Base-by-base conservation (phyloP, 1,140 invertebrate genomes). In the Drosophila miranda region DNA sequence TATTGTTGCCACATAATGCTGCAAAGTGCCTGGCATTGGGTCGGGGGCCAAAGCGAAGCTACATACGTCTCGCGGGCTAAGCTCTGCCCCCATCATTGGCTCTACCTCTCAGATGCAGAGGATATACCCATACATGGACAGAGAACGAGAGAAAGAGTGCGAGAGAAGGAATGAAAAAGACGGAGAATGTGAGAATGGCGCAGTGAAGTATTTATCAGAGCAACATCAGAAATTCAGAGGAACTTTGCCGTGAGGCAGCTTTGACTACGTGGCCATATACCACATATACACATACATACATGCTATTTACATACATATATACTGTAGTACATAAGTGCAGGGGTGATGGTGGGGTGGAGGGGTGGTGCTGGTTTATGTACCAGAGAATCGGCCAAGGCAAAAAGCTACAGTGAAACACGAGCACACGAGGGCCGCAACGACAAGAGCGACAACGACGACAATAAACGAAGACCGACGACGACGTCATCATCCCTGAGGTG, bases 221-320 rank as follows among this genome's bases (percentile, higher is more conserved):
- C 59, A 89, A 89, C 84, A 89, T 89, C 84, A 89, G 84, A 83
- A 89, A 89, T 89, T 89, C 84, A 89, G 84, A 89, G 71, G 79
- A 89, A 81, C 76, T 72, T 75, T 72, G 63, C 81, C 59, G 43
- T 67, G 68, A 42, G 61, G 58, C 53, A 55, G 34, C 51, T 53
- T 19, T 76, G 50, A 54, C 61, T 71, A 49, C 52, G 34, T 78
- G 50, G 73, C 48, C 62, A 58, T 56, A 64, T 67, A 73, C 64
- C 64, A 67, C 56, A 64, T 21, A 44, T 14, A 44, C 38, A 53
- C 34, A 58, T 44, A 60, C 51, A 57, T n/a, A 60, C 46, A 73
- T 26, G 23, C 23, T 55, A 61, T 42, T 23, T 46, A 75, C 42
- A 50, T 49, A 49, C 45, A 54, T 56, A 43, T 46, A 62, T 66